A percentile compares a stretch with the other conserved stretches of the same genome.
phyloP scores from a whole-genome alignment of 2,888 invertebrate genomes.

The Calephelis perditalis region DNA sequence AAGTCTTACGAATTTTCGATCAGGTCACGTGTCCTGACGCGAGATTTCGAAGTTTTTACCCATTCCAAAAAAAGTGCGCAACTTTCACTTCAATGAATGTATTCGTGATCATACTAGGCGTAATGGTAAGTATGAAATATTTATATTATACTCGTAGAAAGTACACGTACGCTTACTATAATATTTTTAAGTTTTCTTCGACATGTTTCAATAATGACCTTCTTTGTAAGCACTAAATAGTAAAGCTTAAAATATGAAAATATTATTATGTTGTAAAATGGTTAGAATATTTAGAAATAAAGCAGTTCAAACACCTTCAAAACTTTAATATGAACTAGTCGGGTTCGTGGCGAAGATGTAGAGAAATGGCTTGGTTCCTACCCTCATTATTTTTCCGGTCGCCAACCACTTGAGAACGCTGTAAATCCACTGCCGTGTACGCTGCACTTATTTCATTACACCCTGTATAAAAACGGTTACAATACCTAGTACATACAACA shows the following conservation, averaged over 20 bases:
- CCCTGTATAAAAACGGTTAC: neutral
- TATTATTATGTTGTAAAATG: too few relatives aligned
- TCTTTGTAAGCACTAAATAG: neutral
- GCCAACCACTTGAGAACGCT: constrained; percentile 47
- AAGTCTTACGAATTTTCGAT: too few relatives aligned
- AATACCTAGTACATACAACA: neutral
- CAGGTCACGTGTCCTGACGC: too few relatives aligned
- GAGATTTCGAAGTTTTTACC: too few relatives aligned
- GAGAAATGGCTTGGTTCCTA: constrained; percentile 32
- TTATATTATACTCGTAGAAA: too few relatives aligned
- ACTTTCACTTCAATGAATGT: too few relatives aligned
- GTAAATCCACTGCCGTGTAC: constrained; percentile 22
- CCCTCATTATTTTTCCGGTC: constrained; percentile 72
- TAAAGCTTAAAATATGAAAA: too few relatives aligned
- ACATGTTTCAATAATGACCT: neutral
- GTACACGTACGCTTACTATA: too few relatives aligned
- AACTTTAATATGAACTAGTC: constrained; percentile 7
- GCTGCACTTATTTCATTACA: constrained; percentile 4
- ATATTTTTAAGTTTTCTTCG: too few relatives aligned
- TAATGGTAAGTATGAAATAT: too few relatives aligned
- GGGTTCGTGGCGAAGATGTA: constrained; percentile 15
- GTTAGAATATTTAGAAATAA: neutral
- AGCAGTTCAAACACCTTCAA: neutral
- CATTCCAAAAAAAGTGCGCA: too few relatives aligned
- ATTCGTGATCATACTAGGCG: too few relatives aligned